A percentile compares a stretch with the other conserved stretches of the same genome.
These are phyloP conservation scores for Rotaria sp. DNA, from an alignment of 2,888 invertebrate species.

Conservation along the genomic window DNA sequence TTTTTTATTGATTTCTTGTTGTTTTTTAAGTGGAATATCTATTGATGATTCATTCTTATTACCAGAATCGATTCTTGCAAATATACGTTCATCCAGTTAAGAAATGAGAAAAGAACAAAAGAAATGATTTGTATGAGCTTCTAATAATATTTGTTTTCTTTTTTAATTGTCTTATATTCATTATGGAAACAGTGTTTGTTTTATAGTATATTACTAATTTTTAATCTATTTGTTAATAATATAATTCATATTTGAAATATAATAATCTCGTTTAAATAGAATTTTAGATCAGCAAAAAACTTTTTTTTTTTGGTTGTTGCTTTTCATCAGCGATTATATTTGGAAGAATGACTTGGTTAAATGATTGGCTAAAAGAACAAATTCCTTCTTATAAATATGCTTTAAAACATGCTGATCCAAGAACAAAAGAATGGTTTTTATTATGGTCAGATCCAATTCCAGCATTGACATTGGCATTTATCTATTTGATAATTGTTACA, in stretches of 20 bases:
- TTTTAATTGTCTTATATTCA: not conserved
- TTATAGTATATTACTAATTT: not conserved
- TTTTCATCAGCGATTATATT: no score
- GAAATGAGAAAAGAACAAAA: not conserved
- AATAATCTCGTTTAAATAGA: not conserved
- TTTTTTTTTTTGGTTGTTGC: no score
- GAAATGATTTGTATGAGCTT: not conserved
- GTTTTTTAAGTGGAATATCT: not conserved
- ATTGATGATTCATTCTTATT: not conserved
- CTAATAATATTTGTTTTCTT: not conserved
- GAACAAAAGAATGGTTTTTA: constrained; percentile 50
- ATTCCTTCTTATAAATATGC: not conserved
- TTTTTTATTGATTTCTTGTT: no score
- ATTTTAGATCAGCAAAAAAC: not conserved
- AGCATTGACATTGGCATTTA: constrained; percentile 48
- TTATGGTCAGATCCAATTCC: constrained; percentile 48
- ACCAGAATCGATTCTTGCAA: not conserved
- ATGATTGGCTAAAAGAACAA: not conserved
- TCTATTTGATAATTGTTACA: constrained; percentile 61
- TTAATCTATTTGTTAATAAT: not conserved
- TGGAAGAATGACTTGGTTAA: not conserved
- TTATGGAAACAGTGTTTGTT: not conserved
- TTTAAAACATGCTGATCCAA: constrained; percentile 44
- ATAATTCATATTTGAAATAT: not conserved
- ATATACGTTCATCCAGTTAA: not conserved